Base-by-base conservation (phyloP, 2,888 invertebrate genomes). In the Eupsilia transversa region DNA sequence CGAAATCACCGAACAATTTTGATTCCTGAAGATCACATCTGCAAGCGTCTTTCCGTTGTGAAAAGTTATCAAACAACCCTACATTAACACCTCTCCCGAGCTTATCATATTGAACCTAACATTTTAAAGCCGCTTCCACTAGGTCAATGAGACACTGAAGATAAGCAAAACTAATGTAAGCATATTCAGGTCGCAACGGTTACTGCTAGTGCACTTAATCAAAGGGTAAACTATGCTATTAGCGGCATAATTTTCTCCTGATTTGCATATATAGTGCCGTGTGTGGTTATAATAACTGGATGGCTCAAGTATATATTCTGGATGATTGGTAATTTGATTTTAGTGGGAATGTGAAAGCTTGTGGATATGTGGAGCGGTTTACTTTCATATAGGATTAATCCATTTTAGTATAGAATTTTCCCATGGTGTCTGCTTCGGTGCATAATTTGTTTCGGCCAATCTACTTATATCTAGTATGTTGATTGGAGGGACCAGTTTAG, bases 191-290 rank as follows among this genome's bases (percentile, higher is more conserved):
- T 68, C 67, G 52, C 77, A 67, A 80, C 77, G 69, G 85, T 84
- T 84, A 80, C 66, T 46, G 63, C 77, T 57, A 80, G 66, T 70
- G 77, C 88, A 89, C 87, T 92, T 91, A 90, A 91, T 92, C 91
- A 92, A 88, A 86, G 78, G 85, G 87, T 87, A 86, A 88, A 87
- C 86, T 83, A 86, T 80, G 73, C 76, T 89, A 92, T 92, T 91
- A 90, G 88, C 87, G 85, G 81, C 84, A 88, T 89, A 83, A 93
- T 93, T 94, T 94, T 94, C 93, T 90, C 93, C 88, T 88, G 85
- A 93, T 94, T 93, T 92, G 89, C 94, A 94, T 94, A 91, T 87
- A 90, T 89, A 85, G 85, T 83, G 71, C 69, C 86, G 79, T 86
- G 74, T 84, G 84, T 87, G 86, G 83, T 84, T 88, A 78, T 86